phyloP scores from a whole-genome alignment of 2,888 invertebrate genomes.

The Leptothorax acervorum region DNA sequence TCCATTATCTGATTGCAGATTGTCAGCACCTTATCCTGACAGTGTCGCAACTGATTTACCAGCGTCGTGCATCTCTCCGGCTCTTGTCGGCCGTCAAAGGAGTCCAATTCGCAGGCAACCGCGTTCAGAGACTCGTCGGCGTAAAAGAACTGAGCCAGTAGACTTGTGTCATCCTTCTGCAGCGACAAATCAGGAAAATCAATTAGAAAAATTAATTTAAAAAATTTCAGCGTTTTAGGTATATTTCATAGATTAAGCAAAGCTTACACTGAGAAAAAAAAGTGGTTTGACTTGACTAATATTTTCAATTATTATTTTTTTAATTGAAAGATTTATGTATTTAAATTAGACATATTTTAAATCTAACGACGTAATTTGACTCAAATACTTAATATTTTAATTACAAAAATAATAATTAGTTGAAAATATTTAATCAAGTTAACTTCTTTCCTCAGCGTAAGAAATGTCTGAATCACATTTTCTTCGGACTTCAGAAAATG shows the following conservation, averaged over 20 bases:
- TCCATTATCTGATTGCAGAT: conserved; percentile 98
- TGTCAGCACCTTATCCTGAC: conserved; percentile 96
- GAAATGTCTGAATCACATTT: neutral
- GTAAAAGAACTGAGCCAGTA: conserved; percentile 98
- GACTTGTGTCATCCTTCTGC: conserved; percentile 96
- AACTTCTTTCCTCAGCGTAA: too few relatives aligned
- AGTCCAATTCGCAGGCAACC: conserved; percentile 98
- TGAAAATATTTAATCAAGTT: too few relatives aligned
- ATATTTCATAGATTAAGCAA: neutral
- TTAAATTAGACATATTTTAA: too few relatives aligned
- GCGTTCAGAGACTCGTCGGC: conserved; percentile 98
- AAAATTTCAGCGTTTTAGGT: neutral
- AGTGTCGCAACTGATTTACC: conserved; percentile 97
- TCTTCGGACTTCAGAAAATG: neutral
- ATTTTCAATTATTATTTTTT: too few relatives aligned
- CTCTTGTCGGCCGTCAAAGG: conserved; percentile 99
- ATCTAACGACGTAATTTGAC: too few relatives aligned
- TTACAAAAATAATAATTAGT: too few relatives aligned
- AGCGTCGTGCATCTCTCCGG: conserved; percentile 98
- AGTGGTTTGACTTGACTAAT: too few relatives aligned
- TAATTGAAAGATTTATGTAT: too few relatives aligned
- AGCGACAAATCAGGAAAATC: neutral
- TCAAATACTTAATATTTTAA: too few relatives aligned
- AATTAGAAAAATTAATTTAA: conserved; percentile 7
- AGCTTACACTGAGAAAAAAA: too few relatives aligned